Evolutionary conservation across 2,888 invertebrate genomes (phyloP), one percentile per base, ranked within the genome.

Genomic region (Agonopterix heracliana): DNA sequence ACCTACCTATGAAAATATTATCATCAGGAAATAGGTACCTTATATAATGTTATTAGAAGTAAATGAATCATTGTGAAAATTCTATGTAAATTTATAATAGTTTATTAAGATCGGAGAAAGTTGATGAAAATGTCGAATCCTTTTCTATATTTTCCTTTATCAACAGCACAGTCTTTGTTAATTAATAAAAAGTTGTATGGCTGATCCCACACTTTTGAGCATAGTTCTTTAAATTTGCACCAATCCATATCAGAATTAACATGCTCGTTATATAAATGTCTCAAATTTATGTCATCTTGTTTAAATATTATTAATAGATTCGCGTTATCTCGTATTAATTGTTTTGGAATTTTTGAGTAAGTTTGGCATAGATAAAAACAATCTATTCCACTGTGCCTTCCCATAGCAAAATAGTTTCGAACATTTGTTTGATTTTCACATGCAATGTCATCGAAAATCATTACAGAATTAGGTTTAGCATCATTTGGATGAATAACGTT

Each of bases 211-310:
- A 56, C 45, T 4, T 26, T 36, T 7, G 43, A 34, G 50, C 55
- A 59, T 10, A 61, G 41, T 10, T 50, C 13, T 53, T 56, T 55
- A 45, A 67, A 66, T 44, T 56, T 34, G 1, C 1, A 0, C 56
- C 56, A 68, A 1, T 17, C 26, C 46, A 67, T 57, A 50, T 66
- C 64, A 26, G 58, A 14, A 48, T 50, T 55, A 1, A 61, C 60
- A 47, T 64, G 64, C 34, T 70, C 68, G 2, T 36, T 3, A 36
- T 2, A 36, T 9, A 36, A 1, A 36, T 36, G 36, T 36, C 3
- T 36, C 3, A 36, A 10, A 3, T 36, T 36, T 2, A 36, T 36
- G 3, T 36, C 36, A 36, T 36, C 36, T 36, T 36, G 36, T 36
- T 36, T n/a, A n/a, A n/a, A n/a, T n/a, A n/a, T n/a, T n/a, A n/a